Evolutionary conservation across 2,797 vertebrate species (phyloP), one percentile per base, ranked within the genome.

Genomic region (Anniella stebbinsi): DNA sequence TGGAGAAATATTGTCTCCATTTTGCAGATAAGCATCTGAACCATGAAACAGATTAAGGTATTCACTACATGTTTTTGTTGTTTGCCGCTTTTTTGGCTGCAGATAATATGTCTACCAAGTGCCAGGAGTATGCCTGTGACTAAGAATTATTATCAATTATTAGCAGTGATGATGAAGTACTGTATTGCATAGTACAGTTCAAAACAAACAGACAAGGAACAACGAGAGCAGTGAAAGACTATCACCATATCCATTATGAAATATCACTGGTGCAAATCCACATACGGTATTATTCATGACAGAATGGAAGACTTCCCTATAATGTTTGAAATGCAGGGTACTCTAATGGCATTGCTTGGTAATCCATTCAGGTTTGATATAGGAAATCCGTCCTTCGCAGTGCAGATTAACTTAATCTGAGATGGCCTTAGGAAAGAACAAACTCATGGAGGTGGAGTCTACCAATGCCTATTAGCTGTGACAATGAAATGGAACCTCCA

Each of bases 1-100:
- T n/a, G 85, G 89, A 1, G 3, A 11, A 54, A 88, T 28, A 33
- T 1, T 0, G 38, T 45, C 89, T 67, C 88, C 30, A 23, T 15
- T 87, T 92, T 76, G 33, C 45, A 93, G 73, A 88, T 87, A 91
- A 86, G 86, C 60, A 66, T 33, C 41, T 18, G 41, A 36, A 28
- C 76, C 41, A 78, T 88, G 85, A 21, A 72, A 90, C 18, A 90
- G 88, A 28, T 0, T 3, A 60, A 54, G 92, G 84, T 0, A 63
- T 41, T 54, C 54, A 25, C 28, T 21, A 33, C 54, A 9, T n/a
- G n/a, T 8, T 6, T 3, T 9, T 8, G 11, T 41, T 72, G 28
- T 36, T 8, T 15, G 8, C 11, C 21, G 11, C 12, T 28, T n/a
- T 28, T 57, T 15, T 57, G 10, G n/a, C 13, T 78, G 88, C 12